These are phyloP conservation scores for Carpatolechia fugitivella DNA, from an alignment of 2,888 invertebrate species.

Conservation along the genomic window DNA sequence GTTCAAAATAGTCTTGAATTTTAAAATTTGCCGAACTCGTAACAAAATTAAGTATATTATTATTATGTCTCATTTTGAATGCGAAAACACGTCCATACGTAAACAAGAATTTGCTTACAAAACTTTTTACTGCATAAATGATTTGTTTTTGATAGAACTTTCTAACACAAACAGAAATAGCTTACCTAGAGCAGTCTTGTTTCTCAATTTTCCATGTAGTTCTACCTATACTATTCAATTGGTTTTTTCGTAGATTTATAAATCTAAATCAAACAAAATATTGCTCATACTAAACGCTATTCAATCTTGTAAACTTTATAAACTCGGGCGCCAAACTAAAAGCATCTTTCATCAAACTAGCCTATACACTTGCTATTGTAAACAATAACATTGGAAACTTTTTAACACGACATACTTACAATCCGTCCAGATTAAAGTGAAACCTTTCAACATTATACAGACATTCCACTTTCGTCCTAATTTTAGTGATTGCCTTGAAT, in stretches of 20 bases:
- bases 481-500: neutral
- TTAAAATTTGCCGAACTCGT: neutral
- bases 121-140: neutral
- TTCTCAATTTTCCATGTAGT: too few relatives aligned
- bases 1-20: slow-evolving; percentile 1
- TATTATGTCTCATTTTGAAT: neutral
- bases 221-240: too few relatives aligned
- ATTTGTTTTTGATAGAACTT: neutral
- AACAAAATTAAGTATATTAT: neutral
- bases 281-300: slow-evolving; percentile 1
- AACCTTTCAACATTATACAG: neutral
- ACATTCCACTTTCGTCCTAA: neutral
- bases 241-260: neutral
- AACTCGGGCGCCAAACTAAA: slow-evolving; percentile 37
- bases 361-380: slow-evolving; percentile 63
- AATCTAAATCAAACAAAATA: neutral
- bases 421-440: neutral
- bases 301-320: slow-evolving; percentile 5
- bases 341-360: slow-evolving; percentile 64
- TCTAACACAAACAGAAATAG: too few relatives aligned
- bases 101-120: neutral
- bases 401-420: slow-evolving; percentile 60
- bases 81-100: neutral
- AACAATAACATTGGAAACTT: slow-evolving; percentile 75
- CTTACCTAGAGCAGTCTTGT: too few relatives aligned